A percentile compares a stretch with the other conserved stretches of the same genome.
These are phyloP conservation scores for Syngnathoides biaculeatus DNA, from an alignment of 2,113 vertebrate species.

Conservation along the genomic window DNA sequence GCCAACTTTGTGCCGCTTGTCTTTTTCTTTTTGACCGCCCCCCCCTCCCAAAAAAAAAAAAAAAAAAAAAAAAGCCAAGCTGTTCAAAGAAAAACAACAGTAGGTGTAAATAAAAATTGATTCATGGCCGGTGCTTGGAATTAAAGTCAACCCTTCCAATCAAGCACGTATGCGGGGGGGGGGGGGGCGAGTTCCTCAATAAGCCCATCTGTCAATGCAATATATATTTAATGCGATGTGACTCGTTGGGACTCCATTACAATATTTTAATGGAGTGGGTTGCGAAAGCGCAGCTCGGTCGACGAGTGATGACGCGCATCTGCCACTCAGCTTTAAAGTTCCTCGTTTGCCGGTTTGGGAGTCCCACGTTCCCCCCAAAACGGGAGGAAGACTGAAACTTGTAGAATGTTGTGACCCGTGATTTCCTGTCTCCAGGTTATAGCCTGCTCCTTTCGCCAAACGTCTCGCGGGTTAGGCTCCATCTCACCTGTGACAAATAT, in stretches of 20 bases:
- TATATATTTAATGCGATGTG: not conserved
- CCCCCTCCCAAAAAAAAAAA: too few species aligned
- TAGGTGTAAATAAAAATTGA: constrained; percentile 5
- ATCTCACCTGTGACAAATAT: too few species aligned
- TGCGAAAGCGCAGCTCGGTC: too few species aligned
- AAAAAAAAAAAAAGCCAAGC: constrained; percentile 6
- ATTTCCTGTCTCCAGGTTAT: too few species aligned
- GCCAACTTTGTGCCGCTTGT: not conserved
- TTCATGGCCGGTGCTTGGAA: not conserved
- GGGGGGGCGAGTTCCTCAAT: not conserved
- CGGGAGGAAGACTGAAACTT: too few species aligned
- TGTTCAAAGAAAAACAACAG: constrained; percentile 6
- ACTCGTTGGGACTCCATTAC: not conserved
- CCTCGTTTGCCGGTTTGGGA: too few species aligned
- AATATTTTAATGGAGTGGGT: not conserved
- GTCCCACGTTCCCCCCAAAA: too few species aligned
- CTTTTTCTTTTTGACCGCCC: not conserved
- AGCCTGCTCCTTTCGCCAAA: too few species aligned
- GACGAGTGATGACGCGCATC: too few species aligned
- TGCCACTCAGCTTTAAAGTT: too few species aligned
- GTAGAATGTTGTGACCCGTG: too few species aligned
- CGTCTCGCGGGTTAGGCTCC: too few species aligned
- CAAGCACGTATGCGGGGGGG: not conserved
- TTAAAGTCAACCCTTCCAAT: not conserved
- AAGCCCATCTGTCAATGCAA: not conserved